A percentile compares a stretch with the other conserved stretches of the same genome.
Evolutionary conservation across 2,888 invertebrate genomes (phyloP).

Genomic region (Phengaris alcon): DNA sequence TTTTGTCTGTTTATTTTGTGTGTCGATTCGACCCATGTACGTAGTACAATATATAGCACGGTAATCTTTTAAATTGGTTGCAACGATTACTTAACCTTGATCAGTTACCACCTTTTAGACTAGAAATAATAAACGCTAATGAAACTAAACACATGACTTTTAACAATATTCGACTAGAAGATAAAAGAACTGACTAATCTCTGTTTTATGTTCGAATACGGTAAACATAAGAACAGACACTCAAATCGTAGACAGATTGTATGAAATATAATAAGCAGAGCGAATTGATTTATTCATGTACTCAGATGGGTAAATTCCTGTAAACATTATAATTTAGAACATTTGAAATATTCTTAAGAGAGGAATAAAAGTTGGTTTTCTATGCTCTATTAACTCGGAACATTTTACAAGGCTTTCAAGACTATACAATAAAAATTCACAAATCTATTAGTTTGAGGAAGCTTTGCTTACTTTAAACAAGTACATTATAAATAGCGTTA

Average conservation of each 20-base stretch:
- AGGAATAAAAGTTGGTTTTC: not conserved
- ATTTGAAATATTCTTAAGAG: not conserved
- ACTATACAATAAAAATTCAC: too few species aligned
- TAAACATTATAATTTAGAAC: constrained; percentile 1
- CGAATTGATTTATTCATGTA: not conserved
- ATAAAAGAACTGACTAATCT: constrained; percentile 17
- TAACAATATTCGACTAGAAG: not conserved
- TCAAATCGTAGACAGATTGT: constrained; percentile 1
- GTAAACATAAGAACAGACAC: constrained; percentile 2
- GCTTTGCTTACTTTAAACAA: not conserved
- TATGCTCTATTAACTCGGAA: too few species aligned
- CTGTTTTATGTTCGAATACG: constrained; percentile 19
- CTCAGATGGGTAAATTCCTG: not conserved
- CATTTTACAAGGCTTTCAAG: too few species aligned
- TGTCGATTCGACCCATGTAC: not conserved
- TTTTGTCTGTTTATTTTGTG: too few species aligned
- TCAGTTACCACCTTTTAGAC: constrained; percentile 9
- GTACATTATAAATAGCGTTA: not conserved
- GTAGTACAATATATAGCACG: not conserved
- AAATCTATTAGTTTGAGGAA: not conserved
- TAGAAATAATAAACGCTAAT: not conserved
- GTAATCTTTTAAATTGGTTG: constrained; percentile 3
- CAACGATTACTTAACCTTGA: constrained; percentile 9
- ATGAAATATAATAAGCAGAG: constrained; percentile 14
- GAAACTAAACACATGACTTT: constrained; percentile 14